A percentile compares a stretch with the other conserved stretches of the same genome.
Evolutionary conservation across 2,797 vertebrate genomes (phyloP).

Genomic region (Siniperca obscura): DNA sequence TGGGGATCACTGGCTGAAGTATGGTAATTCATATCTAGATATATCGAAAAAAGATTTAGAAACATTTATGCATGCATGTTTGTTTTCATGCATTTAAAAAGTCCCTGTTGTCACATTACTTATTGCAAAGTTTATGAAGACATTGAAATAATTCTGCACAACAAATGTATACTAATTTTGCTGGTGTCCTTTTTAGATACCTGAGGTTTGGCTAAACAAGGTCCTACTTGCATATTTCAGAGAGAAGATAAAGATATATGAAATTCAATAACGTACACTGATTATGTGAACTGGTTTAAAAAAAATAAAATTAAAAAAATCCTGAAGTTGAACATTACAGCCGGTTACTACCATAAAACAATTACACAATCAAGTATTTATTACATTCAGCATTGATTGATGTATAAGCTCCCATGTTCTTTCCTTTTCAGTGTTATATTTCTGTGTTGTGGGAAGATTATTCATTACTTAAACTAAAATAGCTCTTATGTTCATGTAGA

Average conservation of each 20-base stretch:
- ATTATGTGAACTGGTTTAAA: slow-evolving; percentile 5
- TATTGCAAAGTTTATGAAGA: slow-evolving; percentile 5
- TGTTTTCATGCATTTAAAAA: slow-evolving; percentile 24
- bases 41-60: background rate
- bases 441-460: slow-evolving; percentile 50
- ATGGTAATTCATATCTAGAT: slow-evolving; percentile 20
- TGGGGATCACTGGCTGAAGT: background rate
- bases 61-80: slow-evolving; percentile 37
- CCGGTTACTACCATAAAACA: slow-evolving; percentile 2
- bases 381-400: slow-evolving; percentile 35
- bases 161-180: background rate
- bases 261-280: background rate
- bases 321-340: background rate
- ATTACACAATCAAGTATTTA: slow-evolving; percentile 15
- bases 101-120: slow-evolving; percentile 8
- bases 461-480: slow-evolving; percentile 32
- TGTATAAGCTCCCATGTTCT: slow-evolving; percentile 26
- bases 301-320: background rate
- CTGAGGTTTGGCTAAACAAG: slow-evolving; percentile 13
- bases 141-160: slow-evolving; percentile 4
- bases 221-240: slow-evolving; percentile 2
- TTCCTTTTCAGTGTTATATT: slow-evolving; percentile 45
- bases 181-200: slow-evolving; percentile 21
- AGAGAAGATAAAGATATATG: slow-evolving; percentile 1
- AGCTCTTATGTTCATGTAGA: slow-evolving; percentile 41